A percentile compares a stretch with the other conserved stretches of the same genome.
These are phyloP conservation scores for Thaumatotibia leucotreta DNA, from an alignment of 1,140 invertebrate genomes.

Conservation along the genomic window DNA sequence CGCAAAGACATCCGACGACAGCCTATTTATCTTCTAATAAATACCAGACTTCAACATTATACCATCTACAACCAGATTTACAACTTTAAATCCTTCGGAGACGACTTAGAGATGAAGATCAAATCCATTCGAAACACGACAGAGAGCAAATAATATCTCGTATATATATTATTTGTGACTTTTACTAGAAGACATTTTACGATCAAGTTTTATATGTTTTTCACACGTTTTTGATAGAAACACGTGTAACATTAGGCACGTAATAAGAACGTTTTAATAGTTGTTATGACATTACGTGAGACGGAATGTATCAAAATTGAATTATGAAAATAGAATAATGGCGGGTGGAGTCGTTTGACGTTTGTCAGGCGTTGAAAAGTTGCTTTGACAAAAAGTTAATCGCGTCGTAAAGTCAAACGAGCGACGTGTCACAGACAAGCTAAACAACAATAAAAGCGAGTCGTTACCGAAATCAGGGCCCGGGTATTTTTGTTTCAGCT, in stretches of 20 bases:
- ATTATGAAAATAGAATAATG: slow-evolving; percentile 40
- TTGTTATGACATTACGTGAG: slow-evolving; percentile 63
- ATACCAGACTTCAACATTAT: slow-evolving; percentile 46
- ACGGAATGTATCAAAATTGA: slow-evolving; percentile 64
- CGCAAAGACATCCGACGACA: slow-evolving; percentile 66
- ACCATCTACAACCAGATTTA: slow-evolving; percentile 12
- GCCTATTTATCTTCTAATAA: slow-evolving; percentile 71
- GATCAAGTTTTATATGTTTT: slow-evolving; percentile 53
- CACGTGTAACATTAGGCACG: slow-evolving; percentile 46
- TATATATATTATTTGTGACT: slow-evolving; percentile 55
- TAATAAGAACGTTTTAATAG: slow-evolving; percentile 42
- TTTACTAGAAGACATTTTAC: slow-evolving; percentile 61
- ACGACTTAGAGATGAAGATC: neutral
- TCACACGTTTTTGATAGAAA: slow-evolving; percentile 50
- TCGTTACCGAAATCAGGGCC: slow-evolving; percentile 27
- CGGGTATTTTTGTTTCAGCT: neutral
- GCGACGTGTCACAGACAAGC: slow-evolving; percentile 54
- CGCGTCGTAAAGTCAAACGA: slow-evolving; percentile 60
- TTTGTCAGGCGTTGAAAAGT: slow-evolving; percentile 35
- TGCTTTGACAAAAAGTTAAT: slow-evolving; percentile 71
- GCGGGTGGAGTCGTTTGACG: slow-evolving; percentile 19
- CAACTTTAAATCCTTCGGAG: neutral
- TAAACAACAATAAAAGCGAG: slow-evolving; percentile 41
- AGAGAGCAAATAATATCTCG: slow-evolving; percentile 26
- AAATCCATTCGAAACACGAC: neutral